Evolutionary conservation across 2,797 vertebrate genomes (phyloP).

Genomic region (Pangasius larnaudii): DNA sequence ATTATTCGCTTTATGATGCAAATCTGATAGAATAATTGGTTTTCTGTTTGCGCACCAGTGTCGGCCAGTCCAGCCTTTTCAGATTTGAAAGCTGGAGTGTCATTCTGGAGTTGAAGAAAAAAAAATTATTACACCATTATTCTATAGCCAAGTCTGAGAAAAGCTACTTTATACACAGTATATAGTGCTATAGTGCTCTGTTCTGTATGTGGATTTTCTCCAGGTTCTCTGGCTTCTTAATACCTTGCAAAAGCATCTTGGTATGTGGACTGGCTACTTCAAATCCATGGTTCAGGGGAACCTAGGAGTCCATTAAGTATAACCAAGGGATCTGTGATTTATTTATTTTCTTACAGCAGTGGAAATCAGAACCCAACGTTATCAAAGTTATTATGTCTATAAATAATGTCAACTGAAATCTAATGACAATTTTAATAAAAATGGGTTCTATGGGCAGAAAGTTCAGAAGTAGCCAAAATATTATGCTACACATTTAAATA

Average conservation of each 20-base stretch:
- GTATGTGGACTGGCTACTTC: neutral
- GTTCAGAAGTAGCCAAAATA: neutral
- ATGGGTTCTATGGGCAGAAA: neutral
- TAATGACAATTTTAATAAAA: neutral
- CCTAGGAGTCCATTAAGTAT: neutral
- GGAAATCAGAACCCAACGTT: neutral
- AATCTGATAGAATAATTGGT: conserved; percentile 50
- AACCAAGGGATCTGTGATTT: neutral
- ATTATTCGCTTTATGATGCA: conserved; percentile 50
- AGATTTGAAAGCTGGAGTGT: conserved; percentile 60
- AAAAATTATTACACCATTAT: neutral
- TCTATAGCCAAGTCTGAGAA: neutral
- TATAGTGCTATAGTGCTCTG: too few relatives aligned
- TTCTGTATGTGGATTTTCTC: neutral
- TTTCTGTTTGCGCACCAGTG: conserved; percentile 63
- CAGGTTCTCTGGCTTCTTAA: neutral
- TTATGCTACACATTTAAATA: neutral
- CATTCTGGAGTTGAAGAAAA: neutral
- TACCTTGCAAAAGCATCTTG: neutral
- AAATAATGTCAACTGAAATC: neutral
- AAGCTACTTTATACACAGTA: neutral
- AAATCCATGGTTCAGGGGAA: too few relatives aligned
- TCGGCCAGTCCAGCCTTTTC: conserved; percentile 69
- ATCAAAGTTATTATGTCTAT: too few relatives aligned
- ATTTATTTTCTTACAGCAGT: neutral